Evolutionary conservation across 1,140 invertebrate species (phyloP), one percentile per base, ranked within the genome.

Genomic region (Leptonema lineaticorne): DNA sequence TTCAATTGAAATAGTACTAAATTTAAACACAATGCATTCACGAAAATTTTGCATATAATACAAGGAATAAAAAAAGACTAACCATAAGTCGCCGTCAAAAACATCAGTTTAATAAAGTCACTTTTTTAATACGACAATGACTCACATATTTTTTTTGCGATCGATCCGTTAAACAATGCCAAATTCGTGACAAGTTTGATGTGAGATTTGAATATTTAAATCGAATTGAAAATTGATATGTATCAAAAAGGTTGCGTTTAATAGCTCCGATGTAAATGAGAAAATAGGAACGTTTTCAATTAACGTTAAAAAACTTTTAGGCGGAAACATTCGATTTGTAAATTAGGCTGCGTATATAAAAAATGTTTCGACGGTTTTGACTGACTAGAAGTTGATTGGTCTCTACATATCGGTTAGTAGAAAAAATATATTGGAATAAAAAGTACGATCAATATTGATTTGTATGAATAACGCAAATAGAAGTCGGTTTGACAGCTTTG

Each of bases 401-500:
- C 24, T 53, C 27, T 26, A 11, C 20, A 11, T 26, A 7, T 26
- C 20, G 22, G 3, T 45, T 45, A n/a, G n/a, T 45, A 1, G 22
- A 53, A 41, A 41, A 41, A 41, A 41, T 20, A 33, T 14, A 45
- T 9, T 53, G 22, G n/a, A 50, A 50, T 50, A 4, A 22, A 50
- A 24, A 53, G 20, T 7, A 53, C 50, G 50, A 53, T 53, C 50
- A 26, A 26, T 53, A 53, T 53, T 26, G 50, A 53, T 26, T 53
- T 26, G 22, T 24, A 53, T 53, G 50, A 53, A 53, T 53, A 53
- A 41, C 37, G 37, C 37, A 41, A 41, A 41, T 41, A 14, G 37
- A 41, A 41, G 11, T 53, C 2, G 50, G 24, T 26, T 53, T 53
- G 50, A 53, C 50, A 53, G 50, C 50, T 1, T 1, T 24, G 50